These are phyloP conservation scores for Heterotis niloticus DNA, from an alignment of 2,113 vertebrate genomes.

Conservation along the genomic window DNA sequence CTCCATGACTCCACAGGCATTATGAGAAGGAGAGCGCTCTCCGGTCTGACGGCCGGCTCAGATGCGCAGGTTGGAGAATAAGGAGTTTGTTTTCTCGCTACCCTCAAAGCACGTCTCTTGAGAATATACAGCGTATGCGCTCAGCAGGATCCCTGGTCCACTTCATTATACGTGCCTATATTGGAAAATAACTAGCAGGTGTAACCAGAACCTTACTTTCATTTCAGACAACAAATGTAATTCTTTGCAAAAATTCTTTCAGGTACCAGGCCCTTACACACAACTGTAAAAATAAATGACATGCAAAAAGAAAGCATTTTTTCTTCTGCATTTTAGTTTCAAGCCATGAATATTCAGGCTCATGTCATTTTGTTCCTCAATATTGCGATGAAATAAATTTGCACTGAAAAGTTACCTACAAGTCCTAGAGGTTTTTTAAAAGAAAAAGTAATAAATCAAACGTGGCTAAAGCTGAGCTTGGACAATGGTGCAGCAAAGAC, in stretches of 20 bases:
- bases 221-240: constrained; percentile 20
- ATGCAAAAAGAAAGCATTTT: too few relatives aligned
- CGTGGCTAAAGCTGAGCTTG: too few relatives aligned
- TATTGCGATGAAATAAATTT: too few relatives aligned
- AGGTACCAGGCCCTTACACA: not conserved
- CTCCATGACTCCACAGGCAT: constrained; percentile 25
- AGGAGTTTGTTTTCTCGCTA: constrained; percentile 34
- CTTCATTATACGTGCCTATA: constrained; percentile 23
- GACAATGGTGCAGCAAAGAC: too few relatives aligned
- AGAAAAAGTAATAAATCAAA: too few relatives aligned
- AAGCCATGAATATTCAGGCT: too few relatives aligned
- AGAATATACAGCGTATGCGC: not conserved
- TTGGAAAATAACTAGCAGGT: constrained; percentile 9
- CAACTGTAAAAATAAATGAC: not conserved
- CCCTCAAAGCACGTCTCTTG: constrained; percentile 25
- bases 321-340: too few relatives aligned
- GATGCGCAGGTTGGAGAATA: constrained; percentile 37
- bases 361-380: too few relatives aligned
- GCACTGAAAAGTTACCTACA: too few relatives aligned
- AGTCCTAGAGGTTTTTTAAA: too few relatives aligned
- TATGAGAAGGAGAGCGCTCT: constrained; percentile 34
- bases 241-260: constrained; percentile 15
- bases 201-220: constrained; percentile 10
- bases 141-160: not conserved
- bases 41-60: constrained; percentile 15